phyloP scores from a whole-genome alignment of 1,140 invertebrate genomes.

The Eriosoma lanigerum region DNA sequence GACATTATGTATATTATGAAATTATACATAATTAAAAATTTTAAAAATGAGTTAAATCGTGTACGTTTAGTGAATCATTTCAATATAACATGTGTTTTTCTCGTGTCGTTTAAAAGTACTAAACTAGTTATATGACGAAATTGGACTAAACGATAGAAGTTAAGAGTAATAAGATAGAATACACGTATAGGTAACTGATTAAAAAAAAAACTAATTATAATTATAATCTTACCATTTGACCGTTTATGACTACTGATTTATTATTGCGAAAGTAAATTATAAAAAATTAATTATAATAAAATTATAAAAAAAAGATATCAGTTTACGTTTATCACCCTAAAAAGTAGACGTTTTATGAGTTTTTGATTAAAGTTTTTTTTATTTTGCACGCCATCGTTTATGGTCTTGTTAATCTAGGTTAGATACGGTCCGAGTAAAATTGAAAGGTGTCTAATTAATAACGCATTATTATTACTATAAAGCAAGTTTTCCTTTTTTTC shows the following conservation, averaged over 20 bases:
- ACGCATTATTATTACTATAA: no score
- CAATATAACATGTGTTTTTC: no score
- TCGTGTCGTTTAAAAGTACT: not conserved
- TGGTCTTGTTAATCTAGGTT: conserved; percentile 38
- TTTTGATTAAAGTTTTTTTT: conserved; percentile 11
- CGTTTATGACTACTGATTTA: not conserved
- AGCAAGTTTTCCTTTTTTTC: not conserved
- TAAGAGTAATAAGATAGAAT: conserved; percentile 22
- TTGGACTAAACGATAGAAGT: not conserved
- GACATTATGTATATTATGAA: no score
- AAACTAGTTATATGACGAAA: not conserved
- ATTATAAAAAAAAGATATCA: not conserved
- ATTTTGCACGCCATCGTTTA: not conserved
- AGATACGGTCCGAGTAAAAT: conserved; percentile 7
- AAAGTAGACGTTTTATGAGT: conserved; percentile 12
- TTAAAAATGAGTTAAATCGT: no score
- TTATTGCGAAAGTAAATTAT: not conserved
- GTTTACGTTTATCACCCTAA: not conserved
- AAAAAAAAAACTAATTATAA: not conserved
- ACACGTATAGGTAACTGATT: not conserved
- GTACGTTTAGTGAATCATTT: no score
- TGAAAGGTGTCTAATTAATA: conserved; percentile 14
- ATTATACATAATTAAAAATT: no score
- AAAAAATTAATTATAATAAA: conserved; percentile 17
- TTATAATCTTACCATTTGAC: not conserved